Base-by-base conservation (phyloP, 2,797 vertebrate species). In the Coracias cyanogaster region DNA sequence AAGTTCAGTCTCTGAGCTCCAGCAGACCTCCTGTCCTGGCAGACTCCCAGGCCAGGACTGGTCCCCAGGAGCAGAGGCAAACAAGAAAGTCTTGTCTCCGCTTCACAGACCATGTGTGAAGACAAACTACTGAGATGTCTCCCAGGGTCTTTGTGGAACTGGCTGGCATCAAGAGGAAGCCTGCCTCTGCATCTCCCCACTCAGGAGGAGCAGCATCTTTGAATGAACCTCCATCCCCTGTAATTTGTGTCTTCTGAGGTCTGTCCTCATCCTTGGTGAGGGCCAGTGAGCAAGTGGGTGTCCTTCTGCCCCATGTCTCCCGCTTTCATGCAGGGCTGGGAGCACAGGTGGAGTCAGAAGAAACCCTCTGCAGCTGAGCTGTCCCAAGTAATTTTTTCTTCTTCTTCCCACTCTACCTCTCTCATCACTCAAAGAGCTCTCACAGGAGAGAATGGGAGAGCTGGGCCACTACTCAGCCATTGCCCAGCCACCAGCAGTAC, bases 261-360 rank as follows among this genome's bases (percentile, higher is more conserved):
- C 89, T 96, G 78, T 10, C 20, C 22, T 96, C 76, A 93, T 94
- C 85, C 92, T 90, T 5, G 8, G 66, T 81, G 82, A 72, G 60
- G 41, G 29, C 48, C 28, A 22, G 28, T 15, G 51, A 7, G 17
- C 16, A 54, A 7, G 9, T 82, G 57, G 22, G 13, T 28, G 7
- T 62, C 31, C 22, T 82, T 45, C 21, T 16, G 64, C 46, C 19
- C 12, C 4, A 3, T 72, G 74, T 82, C 22, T 37, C 48, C 22
- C 21, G 49, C 37, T 39, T 76, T 51, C 1, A 4, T 45, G 60
- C 66, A 70, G 83, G 22, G 5, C 35, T 72, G 18, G 35, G 31
- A 24, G 15, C 79, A 39, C 1, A 2, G 5, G 1, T 33, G 35
- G 74, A 43, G 26, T 72, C 67, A 77, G 76, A 80, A 4, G 8